Base-by-base conservation (phyloP, 2,888 invertebrate species). In the Nomada flava region DNA sequence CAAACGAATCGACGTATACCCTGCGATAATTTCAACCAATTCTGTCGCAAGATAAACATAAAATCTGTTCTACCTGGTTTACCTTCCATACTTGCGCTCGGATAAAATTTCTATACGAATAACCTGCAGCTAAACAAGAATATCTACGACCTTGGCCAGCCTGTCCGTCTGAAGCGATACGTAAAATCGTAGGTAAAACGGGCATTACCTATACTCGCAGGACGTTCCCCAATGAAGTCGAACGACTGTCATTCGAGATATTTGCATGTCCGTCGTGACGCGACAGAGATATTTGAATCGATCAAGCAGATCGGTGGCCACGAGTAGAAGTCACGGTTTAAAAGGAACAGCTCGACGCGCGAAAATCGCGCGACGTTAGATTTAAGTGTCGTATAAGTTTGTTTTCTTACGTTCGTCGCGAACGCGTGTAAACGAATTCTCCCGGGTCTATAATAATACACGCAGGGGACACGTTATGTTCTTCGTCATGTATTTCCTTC, bases 311-410 rank as follows among this genome's bases (percentile, higher is more conserved):
- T 47, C 10, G 13, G 10, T 26, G 55, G 29, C 36, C 29, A 7
- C 4, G 11, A 42, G 36, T 76, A 60, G 44, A 63, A 70, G 76
- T 69, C 69, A 52, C 13, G 53, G 50, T 76, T 76, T 64, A 69
- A 3, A 47, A 63, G 36, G 50, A 20, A 26, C 36, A 52, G 15
- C 42, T 13, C 7, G 23, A 26, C 11, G n/a, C 29, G 44, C 20
- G 42, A 64, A 79, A 42, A 42, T 42, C 50, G 60, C 36, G 42
- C 47, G 15, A n/a, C 36, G 18, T 79, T 76, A 52, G 29, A 20
- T 79, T 79, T 60, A 64, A 70, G 69, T 18, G 62, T 53, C 52
- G 52, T 64, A 59, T 79, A 76, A 76, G 76, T 76, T 79, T 76
- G 64, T 79, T 59, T 79, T 59, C 68, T 79, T 79, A 76, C 50